Evolutionary conservation across 2,797 vertebrate genomes (phyloP).

Genomic region (Galago senegalensis): DNA sequence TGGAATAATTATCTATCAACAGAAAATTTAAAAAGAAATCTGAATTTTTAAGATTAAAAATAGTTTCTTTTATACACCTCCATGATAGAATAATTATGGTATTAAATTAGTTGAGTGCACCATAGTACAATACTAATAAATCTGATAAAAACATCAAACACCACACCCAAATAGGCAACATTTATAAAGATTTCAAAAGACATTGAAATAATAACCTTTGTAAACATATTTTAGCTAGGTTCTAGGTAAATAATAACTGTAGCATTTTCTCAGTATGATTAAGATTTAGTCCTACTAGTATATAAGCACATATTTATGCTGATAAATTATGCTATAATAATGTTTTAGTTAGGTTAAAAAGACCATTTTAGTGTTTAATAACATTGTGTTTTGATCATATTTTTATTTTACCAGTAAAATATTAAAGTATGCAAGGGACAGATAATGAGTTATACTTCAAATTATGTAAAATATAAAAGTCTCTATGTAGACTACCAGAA

Average conservation of each 20-base stretch:
- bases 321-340: conserved; percentile 59
- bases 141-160: conserved; percentile 58
- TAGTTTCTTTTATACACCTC: background rate
- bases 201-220: conserved; percentile 38
- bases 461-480: conserved; percentile 64
- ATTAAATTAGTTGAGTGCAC: conserved; percentile 3
- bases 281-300: conserved; percentile 35
- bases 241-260: conserved; percentile 69
- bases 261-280: conserved; percentile 55
- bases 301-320: conserved; percentile 50
- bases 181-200: conserved; percentile 64
- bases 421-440: conserved; percentile 61
- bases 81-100: conserved; percentile 1
- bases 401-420: conserved; percentile 68
- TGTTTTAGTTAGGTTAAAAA: conserved; percentile 67
- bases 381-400: conserved; percentile 57
- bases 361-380: conserved; percentile 70
- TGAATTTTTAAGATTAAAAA: conserved; percentile 62
- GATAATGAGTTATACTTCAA: conserved; percentile 66
- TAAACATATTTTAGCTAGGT: conserved; percentile 61
- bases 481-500: conserved; percentile 22
- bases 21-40: conserved; percentile 8
- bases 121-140: conserved; percentile 11
- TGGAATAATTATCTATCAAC: background rate
- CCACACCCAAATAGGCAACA: conserved; percentile 5